Evolutionary conservation across 2,113 vertebrate genomes (phyloP).

Genomic region (Chlamydotis undulata): DNA sequence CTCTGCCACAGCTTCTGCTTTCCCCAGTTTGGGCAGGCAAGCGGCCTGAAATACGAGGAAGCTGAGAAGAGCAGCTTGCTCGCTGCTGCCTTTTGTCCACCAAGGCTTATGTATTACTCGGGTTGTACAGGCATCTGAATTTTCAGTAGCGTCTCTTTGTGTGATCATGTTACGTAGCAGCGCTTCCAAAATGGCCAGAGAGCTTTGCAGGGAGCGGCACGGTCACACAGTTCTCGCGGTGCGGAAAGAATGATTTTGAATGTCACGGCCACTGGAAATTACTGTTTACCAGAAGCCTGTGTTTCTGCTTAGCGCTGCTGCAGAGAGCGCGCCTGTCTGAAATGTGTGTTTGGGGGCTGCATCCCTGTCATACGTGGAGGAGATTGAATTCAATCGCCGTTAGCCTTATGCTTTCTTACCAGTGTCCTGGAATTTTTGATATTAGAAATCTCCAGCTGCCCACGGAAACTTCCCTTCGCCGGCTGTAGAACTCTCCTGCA

Average conservation of each 20-base stretch:
- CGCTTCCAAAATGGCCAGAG: neutral
- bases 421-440: neutral
- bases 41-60: neutral
- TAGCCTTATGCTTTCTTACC: neutral
- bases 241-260: neutral
- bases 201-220: neutral
- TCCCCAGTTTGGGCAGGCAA: neutral
- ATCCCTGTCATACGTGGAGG: accelerated
- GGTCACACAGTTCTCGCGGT: accelerated
- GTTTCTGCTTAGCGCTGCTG: neutral
- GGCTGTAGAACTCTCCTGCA: neutral
- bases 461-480: neutral
- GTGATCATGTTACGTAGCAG: neutral
- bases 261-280: too few relatives aligned
- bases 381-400: neutral
- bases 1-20: neutral
- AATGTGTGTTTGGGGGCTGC: neutral
- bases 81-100: neutral
- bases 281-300: neutral
- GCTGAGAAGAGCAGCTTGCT: neutral
- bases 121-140: neutral
- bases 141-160: neutral
- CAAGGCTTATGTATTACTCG: neutral
- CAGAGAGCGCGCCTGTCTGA: neutral
- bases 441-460: neutral